Conservation (phyloP, 2,888 invertebrate genomes). For the Urechis unicinctus region DNA sequence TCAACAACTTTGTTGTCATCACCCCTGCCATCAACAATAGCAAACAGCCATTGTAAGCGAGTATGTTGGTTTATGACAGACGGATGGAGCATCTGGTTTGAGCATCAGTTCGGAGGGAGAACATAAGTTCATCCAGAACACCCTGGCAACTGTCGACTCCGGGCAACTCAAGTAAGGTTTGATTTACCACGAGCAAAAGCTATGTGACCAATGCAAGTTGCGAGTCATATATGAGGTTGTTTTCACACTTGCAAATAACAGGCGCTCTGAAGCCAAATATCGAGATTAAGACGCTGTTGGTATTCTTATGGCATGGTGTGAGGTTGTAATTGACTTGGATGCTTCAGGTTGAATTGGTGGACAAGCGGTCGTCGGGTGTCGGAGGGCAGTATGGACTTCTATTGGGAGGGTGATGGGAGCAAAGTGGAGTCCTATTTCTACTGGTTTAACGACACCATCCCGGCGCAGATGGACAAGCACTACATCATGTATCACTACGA, state of each 20-base stretch:
- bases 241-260: too few species aligned
- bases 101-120: slow-evolving; percentile 72
- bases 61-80: slow-evolving; percentile 4
- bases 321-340: too few species aligned
- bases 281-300: too few species aligned
- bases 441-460: slow-evolving; percentile 18
- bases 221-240: too few species aligned
- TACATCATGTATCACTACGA: slow-evolving; percentile 20
- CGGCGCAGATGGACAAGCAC: slow-evolving; percentile 6
- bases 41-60: too few species aligned
- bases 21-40: too few species aligned
- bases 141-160: slow-evolving; percentile 72
- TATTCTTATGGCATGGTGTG: too few species aligned
- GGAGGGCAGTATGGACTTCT: slow-evolving; percentile 13
- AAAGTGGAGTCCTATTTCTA: slow-evolving; percentile 17
- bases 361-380: slow-evolving; percentile 59
- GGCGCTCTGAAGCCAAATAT: too few species aligned
- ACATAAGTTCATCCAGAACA: slow-evolving; percentile 75
- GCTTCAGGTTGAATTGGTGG: slow-evolving; percentile 61
- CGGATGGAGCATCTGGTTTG: slow-evolving; percentile 12
- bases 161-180: slow-evolving; percentile 55
- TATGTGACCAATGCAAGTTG: too few species aligned
- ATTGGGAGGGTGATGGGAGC: slow-evolving; percentile 66
- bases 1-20: background rate
- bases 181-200: too few species aligned